These are phyloP conservation scores for Hemicentrotus pulcherrimus DNA, from an alignment of 35 echinoderm and acorn worm genomes.

Conservation along the genomic window DNA sequence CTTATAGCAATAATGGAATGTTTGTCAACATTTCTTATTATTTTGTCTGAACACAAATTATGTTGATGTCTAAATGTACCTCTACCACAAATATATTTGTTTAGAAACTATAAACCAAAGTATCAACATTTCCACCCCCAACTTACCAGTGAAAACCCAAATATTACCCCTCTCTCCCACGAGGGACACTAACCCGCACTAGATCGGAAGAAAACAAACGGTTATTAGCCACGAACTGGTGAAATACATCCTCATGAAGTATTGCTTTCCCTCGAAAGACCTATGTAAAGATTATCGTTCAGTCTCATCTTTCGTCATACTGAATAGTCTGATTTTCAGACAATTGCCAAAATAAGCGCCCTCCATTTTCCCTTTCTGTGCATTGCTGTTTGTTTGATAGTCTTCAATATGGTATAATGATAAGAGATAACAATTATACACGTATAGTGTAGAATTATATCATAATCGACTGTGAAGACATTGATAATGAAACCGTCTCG, in stretches of 20 bases:
- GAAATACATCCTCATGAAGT: slow-evolving; percentile 36
- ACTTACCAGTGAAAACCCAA: not conserved
- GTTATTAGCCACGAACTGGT: not conserved
- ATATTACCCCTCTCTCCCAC: not conserved
- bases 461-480: no score
- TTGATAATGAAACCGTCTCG: no score
- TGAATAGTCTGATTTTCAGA: not conserved
- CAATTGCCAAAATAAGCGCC: not conserved
- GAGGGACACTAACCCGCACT: not conserved
- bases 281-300: not conserved
- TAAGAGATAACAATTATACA: not conserved
- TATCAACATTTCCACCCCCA: not conserved
- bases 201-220: slow-evolving; percentile 48
- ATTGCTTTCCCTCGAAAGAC: not conserved
- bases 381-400: no score
- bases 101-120: no score
- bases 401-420: not conserved
- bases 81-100: no score
- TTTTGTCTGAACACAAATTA: no score
- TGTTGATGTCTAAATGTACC: no score
- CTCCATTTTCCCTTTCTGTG: not conserved
- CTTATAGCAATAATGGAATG: no score
- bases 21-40: no score
- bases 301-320: not conserved
- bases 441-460: no score